Evolutionary conservation across 2,113 vertebrate species (phyloP), one percentile per base, ranked within the genome.

Genomic region (Glaucomys volans): DNA sequence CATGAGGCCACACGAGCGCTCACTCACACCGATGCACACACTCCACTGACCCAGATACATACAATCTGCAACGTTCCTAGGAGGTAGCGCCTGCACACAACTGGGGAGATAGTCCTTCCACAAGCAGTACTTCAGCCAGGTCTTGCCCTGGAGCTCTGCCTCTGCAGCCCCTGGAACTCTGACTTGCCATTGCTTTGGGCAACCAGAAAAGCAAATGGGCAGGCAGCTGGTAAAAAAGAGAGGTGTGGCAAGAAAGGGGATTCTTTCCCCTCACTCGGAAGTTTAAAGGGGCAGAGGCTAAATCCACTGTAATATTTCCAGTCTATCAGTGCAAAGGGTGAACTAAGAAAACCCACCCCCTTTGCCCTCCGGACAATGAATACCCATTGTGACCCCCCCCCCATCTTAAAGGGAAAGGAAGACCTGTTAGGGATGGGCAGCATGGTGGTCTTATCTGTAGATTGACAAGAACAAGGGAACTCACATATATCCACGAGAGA

Each of bases 241-340:
- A 54, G 84, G 75, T 74, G 54, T 50, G 62, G n/a, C 17, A 35
- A 47, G 85, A 87, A 90, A 90, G 40, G n/a, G 18, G 3, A 14
- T 47, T 82, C 37, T 81, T 62, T 79, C 1, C 69, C 17, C 64
- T 44, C 28, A 54, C 4, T 52, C 10, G 0, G 2, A 44, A 80
- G 24, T 76, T 87, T 92, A 81, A 90, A 97, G 67, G 26, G 81
- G 18, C 50, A 47, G 54, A n/a, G 16, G 57, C 44, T 87, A 97
- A 81, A 85, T 82, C 12, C 4, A 84, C 24, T 11, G 5, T 40
- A 35, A 94, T 44, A 77, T 71, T 9, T 0, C 16, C 30, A 52
- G 16, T n/a, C 17, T 64, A 35, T 80, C 57, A 50, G 30, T 57
- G 50, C 81, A 90, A 82, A 86, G 10, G 30, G n/a, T 72, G 9